Percentiles rank a stretch among this genome's conserved stretches.
Evolutionary conservation across 2,888 invertebrate species (phyloP).

Genomic region (Leptopilina myrica): DNA sequence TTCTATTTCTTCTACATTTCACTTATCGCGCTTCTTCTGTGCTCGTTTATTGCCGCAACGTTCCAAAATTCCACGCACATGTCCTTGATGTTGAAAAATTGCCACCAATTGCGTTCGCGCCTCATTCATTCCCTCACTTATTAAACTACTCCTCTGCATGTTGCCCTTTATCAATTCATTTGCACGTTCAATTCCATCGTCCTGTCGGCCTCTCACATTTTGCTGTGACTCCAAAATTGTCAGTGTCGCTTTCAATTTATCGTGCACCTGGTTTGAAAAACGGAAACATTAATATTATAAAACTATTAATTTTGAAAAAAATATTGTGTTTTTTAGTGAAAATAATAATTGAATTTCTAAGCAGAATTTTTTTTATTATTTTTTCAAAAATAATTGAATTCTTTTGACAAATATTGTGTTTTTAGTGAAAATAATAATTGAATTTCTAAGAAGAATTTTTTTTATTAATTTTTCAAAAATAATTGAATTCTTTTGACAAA

Average conservation of each 20-base stretch:
- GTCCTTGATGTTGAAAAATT: constrained; percentile 93
- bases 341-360: no score
- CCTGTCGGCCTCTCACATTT: constrained; percentile 65
- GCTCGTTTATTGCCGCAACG: constrained; percentile 95
- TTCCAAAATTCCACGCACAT: constrained; percentile 92
- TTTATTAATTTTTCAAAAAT: no score
- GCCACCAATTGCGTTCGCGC: constrained; percentile 92
- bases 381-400: no score
- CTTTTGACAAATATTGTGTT: no score
- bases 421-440: no score
- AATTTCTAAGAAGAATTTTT: no score
- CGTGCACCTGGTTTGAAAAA: constrained; percentile 65
- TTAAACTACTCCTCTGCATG: constrained; percentile 94
- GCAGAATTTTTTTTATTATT: no score
- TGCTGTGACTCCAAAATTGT: constrained; percentile 71
- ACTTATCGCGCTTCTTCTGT: constrained; percentile 92
- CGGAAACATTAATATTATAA: no score
- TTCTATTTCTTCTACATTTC: constrained; percentile 46
- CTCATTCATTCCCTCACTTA: constrained; percentile 93
- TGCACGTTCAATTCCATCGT: constrained; percentile 71
- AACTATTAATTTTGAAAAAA: no score
- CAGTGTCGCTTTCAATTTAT: constrained; percentile 73
- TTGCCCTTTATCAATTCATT: constrained; percentile 86
- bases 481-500: no score
- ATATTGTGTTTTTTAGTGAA: no score